Evolutionary conservation across 2,888 invertebrate genomes (phyloP), one percentile per base, ranked within the genome.

Genomic region (Vandiemenella viatica): DNA sequence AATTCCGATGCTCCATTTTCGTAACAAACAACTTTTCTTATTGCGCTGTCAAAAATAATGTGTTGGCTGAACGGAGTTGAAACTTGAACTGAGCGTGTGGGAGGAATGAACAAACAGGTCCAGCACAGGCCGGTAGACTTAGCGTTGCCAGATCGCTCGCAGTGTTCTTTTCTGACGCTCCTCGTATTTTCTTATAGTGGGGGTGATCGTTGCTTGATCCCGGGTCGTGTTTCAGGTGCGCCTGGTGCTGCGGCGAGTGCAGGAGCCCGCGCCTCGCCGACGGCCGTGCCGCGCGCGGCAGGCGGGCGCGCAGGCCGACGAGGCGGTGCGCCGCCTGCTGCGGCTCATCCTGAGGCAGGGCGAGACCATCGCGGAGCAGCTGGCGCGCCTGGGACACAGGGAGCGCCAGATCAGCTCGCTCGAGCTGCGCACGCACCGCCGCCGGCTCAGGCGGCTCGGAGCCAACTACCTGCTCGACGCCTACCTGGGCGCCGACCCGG

Each of bases 381-480:
- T 65, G 48, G 59, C 61, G 18, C 61, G 79, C 58, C 60, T 71
- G 7, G 63, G 65, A 22, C 80, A 83, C 60, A 79, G 80, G 62
- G 87, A 88, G 62, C 77, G 79, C 59, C 76, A 85, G 59, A 88
- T 89, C 58, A 81, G 82, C 54, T 76, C 76, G 59, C 74, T 84
- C 57, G 85, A 85, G 69, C 81, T 83, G 60, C 80, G 83, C 61
- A 80, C 83, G 21, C 85, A 86, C 65, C 76, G 77, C 55, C 76
- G 73, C 41, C 69, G 84, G 43, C 79, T 82, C 66, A 75, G 80
- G 55, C 80, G 82, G 59, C 76, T 83, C 60, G 85, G 85, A 16
- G 82, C 82, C 53, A 85, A 86, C 65, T 86, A 86, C 63, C 71
- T 86, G 43, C 69, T 85, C 15, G 83, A 85, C 63, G 80, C 85